Conservation (phyloP, 2,113 vertebrate species). For the human (Homo sapiens) region GRCh38 chr6:145009001-145009500, state of each 20-base stretch:
- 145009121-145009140: neutral
- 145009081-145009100: neutral
- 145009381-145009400: neutral
- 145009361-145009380: neutral
- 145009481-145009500: neutral
- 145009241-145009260: neutral
- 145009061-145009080: neutral
- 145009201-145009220: neutral
- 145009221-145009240: neutral
- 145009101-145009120: neutral
- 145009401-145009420: neutral
- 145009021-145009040: conserved; percentile 30
- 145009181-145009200: neutral
- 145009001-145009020: neutral
- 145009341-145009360: neutral
- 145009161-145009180: neutral
- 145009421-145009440: neutral
- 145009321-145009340: neutral
- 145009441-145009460: neutral
- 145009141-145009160: neutral
- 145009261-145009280: neutral
- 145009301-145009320: neutral
- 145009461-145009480: neutral
- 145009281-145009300: neutral
- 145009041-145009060: neutral